A percentile compares a stretch with the other conserved stretches of the same genome.
phyloP scores from a whole-genome alignment of 1,140 invertebrate species.

The Lethocerus indicus region DNA sequence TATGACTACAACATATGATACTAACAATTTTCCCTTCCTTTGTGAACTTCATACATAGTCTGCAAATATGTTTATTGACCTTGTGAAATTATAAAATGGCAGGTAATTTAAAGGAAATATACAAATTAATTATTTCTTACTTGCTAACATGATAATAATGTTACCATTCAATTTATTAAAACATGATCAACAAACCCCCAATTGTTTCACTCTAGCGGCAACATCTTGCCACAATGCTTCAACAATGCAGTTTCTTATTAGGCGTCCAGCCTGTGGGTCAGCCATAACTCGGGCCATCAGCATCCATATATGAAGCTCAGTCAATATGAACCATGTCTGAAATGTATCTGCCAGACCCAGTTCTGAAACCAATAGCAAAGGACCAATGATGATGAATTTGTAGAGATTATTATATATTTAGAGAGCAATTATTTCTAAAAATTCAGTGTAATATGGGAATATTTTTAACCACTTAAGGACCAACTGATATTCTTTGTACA shows the following conservation, averaged over 20 bases:
- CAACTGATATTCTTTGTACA: no score
- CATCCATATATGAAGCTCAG: slow-evolving; percentile 75
- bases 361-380: slow-evolving; percentile 30
- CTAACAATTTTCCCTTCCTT: no score
- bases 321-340: slow-evolving; percentile 65
- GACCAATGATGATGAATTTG: no score
- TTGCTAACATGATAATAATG: no score
- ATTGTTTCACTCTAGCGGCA: slow-evolving; percentile 44
- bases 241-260: slow-evolving; percentile 52
- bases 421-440: no score
- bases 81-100: neutral
- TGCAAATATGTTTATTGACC: neutral
- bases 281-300: slow-evolving; percentile 51
- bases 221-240: slow-evolving; percentile 69
- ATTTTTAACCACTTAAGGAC: no score
- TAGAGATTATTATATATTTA: no score
- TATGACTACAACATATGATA: no score
- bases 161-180: neutral
- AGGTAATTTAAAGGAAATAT: neutral
- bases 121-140: neutral
- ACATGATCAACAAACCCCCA: slow-evolving; percentile 39
- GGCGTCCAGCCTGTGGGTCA: slow-evolving; percentile 49
- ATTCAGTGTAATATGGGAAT: no score
- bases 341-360: slow-evolving; percentile 60
- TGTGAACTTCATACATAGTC: no score